Percentiles rank a stretch among this genome's conserved stretches.
phyloP scores from a whole-genome alignment of 2,888 invertebrate genomes.

The Rhagonycha fulva region DNA sequence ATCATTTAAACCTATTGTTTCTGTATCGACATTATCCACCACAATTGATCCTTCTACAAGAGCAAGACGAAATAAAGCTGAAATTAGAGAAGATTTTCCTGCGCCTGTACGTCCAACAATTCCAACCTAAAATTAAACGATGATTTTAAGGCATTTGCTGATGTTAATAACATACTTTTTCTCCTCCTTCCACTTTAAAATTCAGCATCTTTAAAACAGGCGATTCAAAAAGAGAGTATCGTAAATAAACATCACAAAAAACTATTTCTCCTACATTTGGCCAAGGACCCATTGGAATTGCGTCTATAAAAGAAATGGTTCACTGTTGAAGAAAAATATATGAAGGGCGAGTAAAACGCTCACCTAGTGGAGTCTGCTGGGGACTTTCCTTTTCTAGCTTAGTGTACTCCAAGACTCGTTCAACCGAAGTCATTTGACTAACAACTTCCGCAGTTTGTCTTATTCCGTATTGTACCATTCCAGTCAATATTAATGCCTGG shows the following conservation, averaged over 20 bases:
- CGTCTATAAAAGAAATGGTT: background rate
- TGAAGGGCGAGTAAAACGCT: slow-evolving; percentile 42
- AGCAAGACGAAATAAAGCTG: slow-evolving; percentile 59
- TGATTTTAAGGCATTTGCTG: background rate
- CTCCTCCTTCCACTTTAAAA: slow-evolving; percentile 53
- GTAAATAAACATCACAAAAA: slow-evolving; percentile 61
- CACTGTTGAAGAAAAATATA: background rate
- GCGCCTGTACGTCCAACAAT: slow-evolving; percentile 62
- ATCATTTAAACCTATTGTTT: slow-evolving; percentile 55
- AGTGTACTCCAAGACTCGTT: slow-evolving; percentile 59
- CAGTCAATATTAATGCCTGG: slow-evolving; percentile 53
- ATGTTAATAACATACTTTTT: slow-evolving; percentile 48
- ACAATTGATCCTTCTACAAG: slow-evolving; percentile 55
- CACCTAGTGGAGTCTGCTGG: slow-evolving; percentile 56
- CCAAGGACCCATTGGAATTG: slow-evolving; percentile 55
- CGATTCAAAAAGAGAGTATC: slow-evolving; percentile 63
- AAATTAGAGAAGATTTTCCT: slow-evolving; percentile 54
- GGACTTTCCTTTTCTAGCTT: slow-evolving; percentile 54
- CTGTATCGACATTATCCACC: slow-evolving; percentile 56
- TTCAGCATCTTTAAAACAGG: slow-evolving; percentile 63
- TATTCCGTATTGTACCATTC: slow-evolving; percentile 62
- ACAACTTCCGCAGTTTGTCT: slow-evolving; percentile 65
- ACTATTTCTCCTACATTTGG: slow-evolving; percentile 61
- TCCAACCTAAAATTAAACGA: slow-evolving; percentile 55
- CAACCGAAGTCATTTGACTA: slow-evolving; percentile 52